Evolutionary conservation across 1,140 invertebrate species (phyloP), one percentile per base, ranked within the genome.

Genomic region (Penaeus chinensis): DNA sequence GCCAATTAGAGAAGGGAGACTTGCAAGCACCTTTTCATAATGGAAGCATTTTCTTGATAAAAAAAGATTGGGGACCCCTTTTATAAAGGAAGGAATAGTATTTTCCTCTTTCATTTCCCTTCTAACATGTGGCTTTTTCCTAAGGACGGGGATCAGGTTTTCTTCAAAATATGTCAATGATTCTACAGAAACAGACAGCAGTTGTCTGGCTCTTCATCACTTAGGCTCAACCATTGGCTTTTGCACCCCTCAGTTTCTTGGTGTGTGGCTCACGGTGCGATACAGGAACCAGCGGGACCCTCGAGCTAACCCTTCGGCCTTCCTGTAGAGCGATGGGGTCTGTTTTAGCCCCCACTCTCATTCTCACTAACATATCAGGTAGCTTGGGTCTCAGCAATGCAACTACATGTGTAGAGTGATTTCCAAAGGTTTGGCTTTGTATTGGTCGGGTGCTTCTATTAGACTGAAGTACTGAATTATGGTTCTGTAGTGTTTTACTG

Each of bases 221-320:
- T 22, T 66, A 66, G 42, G 32, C 81, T 82, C 32, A 66, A 47
- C 77, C 27, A 60, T 37, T 84, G 76, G 71, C 76, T 18, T 71
- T 78, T 84, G 60, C 71, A 74, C 61, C 80, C 83, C 95, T 91
- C 95, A 99, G 97, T 97, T 99, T 94, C 94, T 98, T 93, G 98
- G 98, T 93, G 97, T 99, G 90, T 98, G 97, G 97, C 95, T 99
- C 94, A 98, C 98, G 90, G 95, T 98, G 91, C 95, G 97, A 89
- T 99, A 97, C 94, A 96, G 98, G 93, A 99, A 99, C 94, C 97
- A 98, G 94, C 98, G 98, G 95, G 97, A 99, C 94, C 97, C 97
- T 32, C 94, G 96, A 91, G 96, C 96, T 94, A 98, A 98, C 94
- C 97, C 97, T 91, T 98, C 96, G 94, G 97, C 97, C 94, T 98